phyloP scores from a whole-genome alignment of 92 coral and sea anemone genomes.

The Metridium senile region DNA sequence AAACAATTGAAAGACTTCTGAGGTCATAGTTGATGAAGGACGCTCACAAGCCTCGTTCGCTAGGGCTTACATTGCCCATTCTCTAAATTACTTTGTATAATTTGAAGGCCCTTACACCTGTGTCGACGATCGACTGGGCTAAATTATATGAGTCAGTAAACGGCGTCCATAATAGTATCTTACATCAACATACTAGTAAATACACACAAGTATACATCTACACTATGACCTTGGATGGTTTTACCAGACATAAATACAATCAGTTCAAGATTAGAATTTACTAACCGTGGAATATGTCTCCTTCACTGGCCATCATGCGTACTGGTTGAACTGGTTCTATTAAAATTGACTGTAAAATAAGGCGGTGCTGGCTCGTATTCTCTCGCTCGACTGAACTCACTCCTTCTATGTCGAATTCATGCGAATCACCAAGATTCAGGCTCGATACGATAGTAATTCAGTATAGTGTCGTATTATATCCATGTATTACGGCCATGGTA shows the following conservation, averaged over 20 bases:
- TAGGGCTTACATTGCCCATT: background rate
- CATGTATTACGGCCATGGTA: background rate
- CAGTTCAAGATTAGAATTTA: background rate
- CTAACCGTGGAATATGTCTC: slow-evolving; percentile 29
- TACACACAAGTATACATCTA: background rate
- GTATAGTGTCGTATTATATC: background rate
- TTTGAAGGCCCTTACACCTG: background rate
- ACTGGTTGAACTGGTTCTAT: background rate
- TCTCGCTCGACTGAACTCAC: background rate
- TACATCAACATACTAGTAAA: background rate
- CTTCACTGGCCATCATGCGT: slow-evolving; percentile 13
- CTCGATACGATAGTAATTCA: background rate
- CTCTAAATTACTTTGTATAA: background rate
- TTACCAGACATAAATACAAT: background rate
- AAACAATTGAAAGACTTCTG: background rate
- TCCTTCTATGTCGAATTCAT: background rate
- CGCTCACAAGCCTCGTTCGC: background rate
- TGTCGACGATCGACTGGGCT: background rate
- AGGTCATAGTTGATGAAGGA: background rate
- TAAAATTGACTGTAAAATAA: background rate
- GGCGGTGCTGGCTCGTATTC: background rate
- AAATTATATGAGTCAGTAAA: background rate
- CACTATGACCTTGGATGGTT: background rate
- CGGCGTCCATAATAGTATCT: background rate
- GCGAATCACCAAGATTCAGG: too few species aligned